Conservation (phyloP, 2,113 vertebrate genomes). For the Furnarius figulus region DNA sequence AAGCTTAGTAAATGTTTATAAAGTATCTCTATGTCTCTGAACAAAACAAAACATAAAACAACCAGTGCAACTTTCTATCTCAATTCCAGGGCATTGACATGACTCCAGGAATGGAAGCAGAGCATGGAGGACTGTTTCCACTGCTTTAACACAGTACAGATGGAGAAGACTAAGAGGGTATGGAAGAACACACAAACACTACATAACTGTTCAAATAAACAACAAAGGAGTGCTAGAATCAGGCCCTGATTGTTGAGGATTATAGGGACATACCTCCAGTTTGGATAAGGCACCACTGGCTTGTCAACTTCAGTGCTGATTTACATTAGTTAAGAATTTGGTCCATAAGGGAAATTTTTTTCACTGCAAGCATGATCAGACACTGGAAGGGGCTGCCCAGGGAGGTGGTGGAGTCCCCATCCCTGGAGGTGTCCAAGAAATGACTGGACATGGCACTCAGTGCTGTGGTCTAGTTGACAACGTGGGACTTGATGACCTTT, state of each 20-base stretch:
- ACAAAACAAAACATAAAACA: not conserved
- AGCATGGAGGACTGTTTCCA: not conserved
- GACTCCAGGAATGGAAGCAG: not conserved
- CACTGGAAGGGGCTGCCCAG: not conserved
- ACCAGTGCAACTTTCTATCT: not conserved
- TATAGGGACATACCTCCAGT: not conserved
- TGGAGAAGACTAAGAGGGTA: not conserved
- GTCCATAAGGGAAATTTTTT: not conserved
- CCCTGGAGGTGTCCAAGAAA: not conserved
- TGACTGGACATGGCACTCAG: not conserved
- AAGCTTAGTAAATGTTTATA: not conserved
- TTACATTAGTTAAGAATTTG: not conserved
- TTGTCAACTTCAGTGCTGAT: not conserved
- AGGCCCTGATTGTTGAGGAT: not conserved
- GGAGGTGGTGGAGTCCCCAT: not conserved
- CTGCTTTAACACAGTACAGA: not conserved
- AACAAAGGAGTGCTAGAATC: not conserved
- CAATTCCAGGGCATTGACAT: not conserved
- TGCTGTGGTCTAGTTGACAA: not conserved
- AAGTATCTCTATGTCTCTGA: not conserved
- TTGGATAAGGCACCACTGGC: not conserved
- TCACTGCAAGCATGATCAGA: not conserved
- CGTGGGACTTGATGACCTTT: accelerated
- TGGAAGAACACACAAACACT: not conserved
- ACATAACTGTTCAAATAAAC: not conserved